Conservation (phyloP, 2,888 invertebrate genomes). For the Nymphalis urticae region DNA sequence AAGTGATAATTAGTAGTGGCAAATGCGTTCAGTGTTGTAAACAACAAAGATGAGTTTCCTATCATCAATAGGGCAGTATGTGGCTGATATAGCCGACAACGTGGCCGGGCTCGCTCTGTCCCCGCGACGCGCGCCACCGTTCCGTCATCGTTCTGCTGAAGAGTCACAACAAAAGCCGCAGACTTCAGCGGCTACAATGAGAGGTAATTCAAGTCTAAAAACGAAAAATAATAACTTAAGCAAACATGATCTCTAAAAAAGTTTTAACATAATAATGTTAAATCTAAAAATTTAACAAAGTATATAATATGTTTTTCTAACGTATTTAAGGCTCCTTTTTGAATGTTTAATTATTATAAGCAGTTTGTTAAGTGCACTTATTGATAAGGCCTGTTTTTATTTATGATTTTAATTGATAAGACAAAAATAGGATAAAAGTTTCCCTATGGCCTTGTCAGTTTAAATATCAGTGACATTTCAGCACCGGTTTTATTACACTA, state of each 20-base stretch:
- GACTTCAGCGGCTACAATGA: constrained; percentile 46
- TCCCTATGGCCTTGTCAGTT: constrained; percentile 21
- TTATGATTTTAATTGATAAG: constrained; percentile 10
- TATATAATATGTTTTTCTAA: neutral
- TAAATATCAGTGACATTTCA: constrained; percentile 32
- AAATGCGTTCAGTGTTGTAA: constrained; percentile 42
- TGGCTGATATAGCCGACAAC: constrained; percentile 91
- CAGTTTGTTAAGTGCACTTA: neutral
- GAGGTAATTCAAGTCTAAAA: constrained; percentile 35
- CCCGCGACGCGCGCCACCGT: constrained; percentile 86
- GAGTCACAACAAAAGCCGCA: constrained; percentile 69
- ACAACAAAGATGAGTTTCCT: constrained; percentile 88
- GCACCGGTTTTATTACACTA: constrained; percentile 21
- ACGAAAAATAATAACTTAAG: neutral
- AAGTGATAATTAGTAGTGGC: constrained; percentile 6
- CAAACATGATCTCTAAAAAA: neutral
- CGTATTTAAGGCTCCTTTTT: neutral
- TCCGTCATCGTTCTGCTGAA: constrained; percentile 84
- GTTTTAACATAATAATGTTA: neutral
- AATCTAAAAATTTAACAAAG: neutral
- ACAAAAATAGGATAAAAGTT: constrained; percentile 15
- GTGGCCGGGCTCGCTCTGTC: constrained; percentile 90
- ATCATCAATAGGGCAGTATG: constrained; percentile 91
- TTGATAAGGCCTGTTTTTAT: constrained; percentile 8
- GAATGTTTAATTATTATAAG: neutral